Conservation (phyloP, 2,797 vertebrate genomes). For the Lophotriccus pileatus region DNA sequence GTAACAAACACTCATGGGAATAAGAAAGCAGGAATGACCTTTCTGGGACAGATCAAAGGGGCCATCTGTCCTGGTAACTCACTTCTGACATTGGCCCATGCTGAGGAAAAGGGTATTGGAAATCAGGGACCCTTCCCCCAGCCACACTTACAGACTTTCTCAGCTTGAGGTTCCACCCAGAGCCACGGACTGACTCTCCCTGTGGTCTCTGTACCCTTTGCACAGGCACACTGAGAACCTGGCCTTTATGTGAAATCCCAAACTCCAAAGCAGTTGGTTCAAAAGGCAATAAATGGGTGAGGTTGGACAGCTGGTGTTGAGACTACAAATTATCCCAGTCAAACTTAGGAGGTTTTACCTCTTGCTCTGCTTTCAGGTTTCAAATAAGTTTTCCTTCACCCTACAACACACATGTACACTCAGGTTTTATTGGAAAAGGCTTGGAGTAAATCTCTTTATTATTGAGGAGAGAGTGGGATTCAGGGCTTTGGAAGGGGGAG, state of each 20-base stretch:
- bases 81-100: not conserved
- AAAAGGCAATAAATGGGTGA: not conserved
- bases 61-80: not conserved
- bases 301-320: not conserved
- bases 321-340: not conserved
- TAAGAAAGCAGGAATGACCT: not conserved
- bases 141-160: not conserved
- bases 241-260: not conserved
- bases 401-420: rapidly evolving
- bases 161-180: not conserved
- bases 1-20: not conserved
- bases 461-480: not conserved
- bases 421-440: not conserved
- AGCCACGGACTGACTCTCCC: not conserved
- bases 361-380: not conserved
- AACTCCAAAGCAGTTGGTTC: not conserved
- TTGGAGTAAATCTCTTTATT: not conserved
- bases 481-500: not conserved
- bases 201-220: not conserved
- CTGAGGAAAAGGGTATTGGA: not conserved
- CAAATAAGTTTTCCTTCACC: not conserved
- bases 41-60: slow-evolving; percentile 5
- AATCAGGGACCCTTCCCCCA: not conserved
- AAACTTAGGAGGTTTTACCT: not conserved
- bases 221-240: not conserved